Evolutionary conservation across 2,797 vertebrate species (phyloP), one percentile per base, ranked within the genome.

Genomic region (Crocodylus rhombifer): DNA sequence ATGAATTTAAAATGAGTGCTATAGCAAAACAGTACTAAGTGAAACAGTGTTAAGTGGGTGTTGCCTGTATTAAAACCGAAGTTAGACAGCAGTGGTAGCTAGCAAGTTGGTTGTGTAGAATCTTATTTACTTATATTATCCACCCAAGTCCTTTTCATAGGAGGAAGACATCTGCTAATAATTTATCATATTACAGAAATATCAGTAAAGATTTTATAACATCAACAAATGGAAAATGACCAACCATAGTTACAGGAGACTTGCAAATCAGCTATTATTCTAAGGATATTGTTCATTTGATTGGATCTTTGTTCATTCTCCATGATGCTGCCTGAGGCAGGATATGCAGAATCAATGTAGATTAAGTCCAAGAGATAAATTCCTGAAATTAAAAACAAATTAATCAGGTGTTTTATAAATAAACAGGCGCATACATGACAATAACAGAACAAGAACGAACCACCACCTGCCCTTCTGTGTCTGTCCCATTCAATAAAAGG

Each of bases 301-400:
- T 99, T 99, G 96, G 99, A 99, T 95, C 99, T 97, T 96, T 99
- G 99, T 96, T 99, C 99, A 0, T 99, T 99, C 97, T 99, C 99
- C 94, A 99, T 99, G 97, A 99, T 99, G 96, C 99, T 99, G 96
- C 99, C 99, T 23, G 99, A 99, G 21, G 99, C 99, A 2, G 99
- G 99, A 93, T 99, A 99, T n/a, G 99, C 99, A 4, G 99, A 99
- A 97, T 99, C 99, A 12, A 99, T 99, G 98, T 99, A 99, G 97
- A 99, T 99, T 98, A 99, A 98, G 97, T 99, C 99, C 97, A 99
- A 96, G 95, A 99, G 98, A 98, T 99, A 99, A 97, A 99, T 99
- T 65, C 99, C 99, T 99, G 96, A 82, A 97, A 97, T 88, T 81
- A 95, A 97, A 96, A 95, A 75, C 42, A 30, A 81, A 84, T 33